Evolutionary conservation across 2,888 invertebrate species (phyloP), one percentile per base, ranked within the genome.

Genomic region (Caenorhabditis sp.): DNA sequence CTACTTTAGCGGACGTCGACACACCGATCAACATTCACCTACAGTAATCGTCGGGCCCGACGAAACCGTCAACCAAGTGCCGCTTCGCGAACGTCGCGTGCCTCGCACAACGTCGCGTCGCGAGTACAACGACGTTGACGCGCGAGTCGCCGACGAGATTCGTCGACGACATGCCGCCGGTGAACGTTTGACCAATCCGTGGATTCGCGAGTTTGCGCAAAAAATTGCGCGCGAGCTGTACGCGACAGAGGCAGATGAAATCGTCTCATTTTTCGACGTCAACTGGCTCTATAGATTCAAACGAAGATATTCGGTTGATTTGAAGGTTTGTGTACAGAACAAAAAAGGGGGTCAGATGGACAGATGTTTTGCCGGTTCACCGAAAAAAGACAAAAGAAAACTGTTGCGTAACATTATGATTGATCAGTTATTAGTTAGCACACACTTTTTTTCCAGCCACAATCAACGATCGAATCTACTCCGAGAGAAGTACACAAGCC

Each of bases 1-100:
- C 65, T 71, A 71, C 57, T 71, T 71, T 24, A 71, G 71, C 49
- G 71, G 71, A 1, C 63, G 71, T 19, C 66, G 71, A n/a, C 71
- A 71, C 55, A 43, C 63, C 51, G 66, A 66, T n/a, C n/a, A n/a
- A n/a, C n/a, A n/a, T 62, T 49, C 50, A 57, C 27, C 31, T 69
- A 58, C 36, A 61, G 54, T 62, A 58, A 19, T 58, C 62, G 55
- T 61, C 43, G 19, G 8, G 5, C 12, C 53, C 53, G 1, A 4
- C 10, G 21, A 21, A 21, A n/a, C 3, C 19, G 3, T 4, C 23
- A 23, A 4, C 21, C 51, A 19, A 21, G 23, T 19, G 6, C 10
- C 51, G 3, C 8, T 51, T 51, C 51, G 53, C 68, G 72, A 64
- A 31, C 51, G 72, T 54, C 58, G 72, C 49, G 51, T 61, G 10